Base-by-base conservation (phyloP, 2,888 invertebrate species). In the Lithophane leautieri region DNA sequence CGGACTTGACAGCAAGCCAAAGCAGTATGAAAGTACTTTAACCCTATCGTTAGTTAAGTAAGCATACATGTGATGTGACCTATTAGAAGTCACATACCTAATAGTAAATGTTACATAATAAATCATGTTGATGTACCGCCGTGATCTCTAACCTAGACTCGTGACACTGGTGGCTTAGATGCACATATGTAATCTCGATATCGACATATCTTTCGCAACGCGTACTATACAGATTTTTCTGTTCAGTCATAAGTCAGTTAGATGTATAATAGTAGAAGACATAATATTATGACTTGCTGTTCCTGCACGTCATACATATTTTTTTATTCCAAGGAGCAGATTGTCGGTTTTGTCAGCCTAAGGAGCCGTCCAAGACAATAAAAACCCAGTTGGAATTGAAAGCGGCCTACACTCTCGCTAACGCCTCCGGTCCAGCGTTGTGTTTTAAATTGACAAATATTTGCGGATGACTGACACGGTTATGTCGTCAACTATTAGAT, bases 111-210 rank as follows among this genome's bases (percentile, higher is more conserved):
- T 70, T 77, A 68, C 63, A 68, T 50, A 63, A 68, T 81, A 62
- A 76, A 82, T 76, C 62, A 68, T 71, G 67, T 63, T 63, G 67
- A 76, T 81, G 28, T 61, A 65, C 50, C 14, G 67, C 12, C 52
- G 56, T 58, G 80, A 78, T 78, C 82, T 82, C 58, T 80, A 65
- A 77, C 78, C 70, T 25, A 54, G n/a, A 14, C 67, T 70, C 28
- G 70, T 82, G 78, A 68, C n/a, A 68, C 44, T 60, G 42, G 56
- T 63, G 50, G 40, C 9, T 62, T 25, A 50, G 12, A 74, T 60
- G 50, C 7, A 42, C 28, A 42, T 70, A n/a, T n/a, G n/a, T n/a
- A 54, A 25, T 62, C 9, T 25, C n/a, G 28, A 65, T 56, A 74
- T 25, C 12, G 22, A 56, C 19, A 69, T 44, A 34, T 60, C 42